These are phyloP conservation scores for Unio delphinus DNA, from an alignment of 2,888 invertebrate species.

Conservation along the genomic window DNA sequence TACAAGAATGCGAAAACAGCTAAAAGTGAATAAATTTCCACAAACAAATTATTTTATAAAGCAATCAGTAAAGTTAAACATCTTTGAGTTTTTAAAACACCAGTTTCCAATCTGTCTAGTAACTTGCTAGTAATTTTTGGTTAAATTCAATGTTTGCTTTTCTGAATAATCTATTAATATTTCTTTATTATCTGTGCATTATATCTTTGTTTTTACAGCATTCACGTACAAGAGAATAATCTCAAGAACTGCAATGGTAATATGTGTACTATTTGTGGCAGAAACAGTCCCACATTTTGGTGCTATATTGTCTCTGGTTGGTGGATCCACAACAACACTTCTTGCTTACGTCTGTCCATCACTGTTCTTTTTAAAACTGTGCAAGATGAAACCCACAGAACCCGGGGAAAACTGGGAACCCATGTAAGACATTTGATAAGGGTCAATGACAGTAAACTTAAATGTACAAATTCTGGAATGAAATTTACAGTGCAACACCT, in stretches of 20 bases:
- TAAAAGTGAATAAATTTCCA: too few species aligned
- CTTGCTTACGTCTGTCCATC: slow-evolving; percentile 89
- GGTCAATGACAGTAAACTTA: too few species aligned
- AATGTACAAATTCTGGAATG: too few species aligned
- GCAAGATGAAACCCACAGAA: slow-evolving; percentile 68
- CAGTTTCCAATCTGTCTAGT: too few species aligned
- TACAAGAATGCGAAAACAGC: too few species aligned
- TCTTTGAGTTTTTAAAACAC: neutral
- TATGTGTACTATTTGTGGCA: slow-evolving; percentile 82
- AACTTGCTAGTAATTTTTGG: too few species aligned
- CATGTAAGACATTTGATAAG: slow-evolving; percentile 66
- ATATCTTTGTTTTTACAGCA: slow-evolving; percentile 74
- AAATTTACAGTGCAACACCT: too few species aligned
- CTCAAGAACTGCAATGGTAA: slow-evolving; percentile 80
- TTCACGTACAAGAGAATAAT: slow-evolving; percentile 83
- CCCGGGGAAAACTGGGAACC: slow-evolving; percentile 71
- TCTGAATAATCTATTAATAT: too few species aligned
- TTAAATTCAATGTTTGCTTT: too few species aligned
- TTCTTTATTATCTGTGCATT: too few species aligned
- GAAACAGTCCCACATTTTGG: slow-evolving; percentile 90
- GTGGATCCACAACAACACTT: slow-evolving; percentile 87
- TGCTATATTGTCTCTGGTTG: slow-evolving; percentile 87
- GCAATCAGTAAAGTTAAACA: neutral
- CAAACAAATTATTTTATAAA: too few species aligned
- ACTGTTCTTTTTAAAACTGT: slow-evolving; percentile 82